Evolutionary conservation across 2,888 invertebrate species (phyloP).

Genomic region (Leptarthrus brevirostris): DNA sequence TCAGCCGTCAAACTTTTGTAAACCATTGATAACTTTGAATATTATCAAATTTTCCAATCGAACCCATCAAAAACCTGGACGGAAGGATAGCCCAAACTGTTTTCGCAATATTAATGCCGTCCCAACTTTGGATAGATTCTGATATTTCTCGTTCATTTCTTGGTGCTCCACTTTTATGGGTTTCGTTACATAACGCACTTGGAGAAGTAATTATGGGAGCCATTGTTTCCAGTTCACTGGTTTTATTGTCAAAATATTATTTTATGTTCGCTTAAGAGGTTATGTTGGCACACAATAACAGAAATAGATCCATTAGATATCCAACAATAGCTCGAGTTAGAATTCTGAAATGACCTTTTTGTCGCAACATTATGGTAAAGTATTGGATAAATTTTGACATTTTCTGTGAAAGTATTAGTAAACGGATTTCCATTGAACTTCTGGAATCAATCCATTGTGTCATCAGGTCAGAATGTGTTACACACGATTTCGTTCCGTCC

Average conservation of each 20-base stretch:
- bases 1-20: slow-evolving; percentile 16
- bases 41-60: slow-evolving; percentile 45
- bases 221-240: slow-evolving; percentile 15
- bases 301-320: slow-evolving; percentile 18
- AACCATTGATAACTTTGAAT: slow-evolving; percentile 39
- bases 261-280: slow-evolving; percentile 26
- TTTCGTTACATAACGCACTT: not conserved
- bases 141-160: not conserved
- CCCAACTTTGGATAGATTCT: not conserved
- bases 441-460: too few species aligned
- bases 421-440: too few species aligned
- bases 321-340: not conserved
- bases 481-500: too few species aligned
- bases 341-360: not conserved
- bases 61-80: slow-evolving; percentile 23
- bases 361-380: not conserved
- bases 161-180: not conserved
- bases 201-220: slow-evolving; percentile 4
- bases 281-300: slow-evolving; percentile 19
- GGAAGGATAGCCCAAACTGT: not conserved
- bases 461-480: too few species aligned
- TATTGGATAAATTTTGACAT: slow-evolving; percentile 10
- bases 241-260: slow-evolving; percentile 18
- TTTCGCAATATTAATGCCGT: slow-evolving; percentile 5
- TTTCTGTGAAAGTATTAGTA: too few species aligned